Evolutionary conservation across 2,113 vertebrate genomes (phyloP).

Genomic region (Trachemys scripta): DNA sequence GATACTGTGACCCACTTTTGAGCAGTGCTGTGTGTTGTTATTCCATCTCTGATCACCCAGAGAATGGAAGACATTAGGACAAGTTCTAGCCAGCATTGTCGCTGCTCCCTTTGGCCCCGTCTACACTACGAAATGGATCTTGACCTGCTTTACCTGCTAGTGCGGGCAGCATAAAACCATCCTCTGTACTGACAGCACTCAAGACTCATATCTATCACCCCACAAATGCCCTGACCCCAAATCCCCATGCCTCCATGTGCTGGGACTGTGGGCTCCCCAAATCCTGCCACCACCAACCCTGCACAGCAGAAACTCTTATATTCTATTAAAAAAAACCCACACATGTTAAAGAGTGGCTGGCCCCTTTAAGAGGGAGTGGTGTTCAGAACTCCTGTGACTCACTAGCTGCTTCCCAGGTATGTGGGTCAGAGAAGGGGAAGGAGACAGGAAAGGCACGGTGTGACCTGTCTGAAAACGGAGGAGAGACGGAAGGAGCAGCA

Average conservation of each 20-base stretch:
- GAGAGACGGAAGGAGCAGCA: not conserved
- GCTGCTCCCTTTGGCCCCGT: not conserved
- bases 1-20: not conserved
- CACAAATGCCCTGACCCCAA: not conserved
- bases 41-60: not conserved
- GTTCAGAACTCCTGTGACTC: not conserved
- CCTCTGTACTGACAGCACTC: not conserved
- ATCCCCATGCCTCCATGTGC: not conserved
- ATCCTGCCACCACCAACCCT: not conserved
- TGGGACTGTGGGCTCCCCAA: not conserved
- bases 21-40: not conserved
- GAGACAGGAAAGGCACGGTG: not conserved
- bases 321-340: not conserved
- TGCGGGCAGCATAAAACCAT: not conserved
- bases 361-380: not conserved
- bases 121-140: not conserved
- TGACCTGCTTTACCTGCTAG: not conserved
- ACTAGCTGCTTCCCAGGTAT: not conserved
- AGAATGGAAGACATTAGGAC: not conserved
- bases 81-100: not conserved
- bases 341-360: not conserved
- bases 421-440: not conserved
- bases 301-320: accelerated
- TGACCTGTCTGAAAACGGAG: not conserved
- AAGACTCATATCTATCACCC: not conserved